Conservation (phyloP, 2,113 vertebrate species). For the Bubo blakistoni region DNA sequence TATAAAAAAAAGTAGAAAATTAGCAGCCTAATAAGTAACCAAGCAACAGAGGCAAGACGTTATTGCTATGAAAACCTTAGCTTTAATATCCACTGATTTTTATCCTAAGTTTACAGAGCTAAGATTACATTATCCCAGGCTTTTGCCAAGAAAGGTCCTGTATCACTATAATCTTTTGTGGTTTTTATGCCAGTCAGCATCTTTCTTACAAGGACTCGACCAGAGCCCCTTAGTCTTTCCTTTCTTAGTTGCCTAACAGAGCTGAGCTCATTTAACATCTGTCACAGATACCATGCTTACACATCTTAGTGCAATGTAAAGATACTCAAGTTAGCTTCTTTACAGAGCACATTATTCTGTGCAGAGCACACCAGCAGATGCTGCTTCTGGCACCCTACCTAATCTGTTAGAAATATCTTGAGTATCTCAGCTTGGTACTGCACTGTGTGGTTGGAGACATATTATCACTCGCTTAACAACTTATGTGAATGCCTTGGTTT, state of each 20-base stretch:
- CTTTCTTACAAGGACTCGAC: not conserved
- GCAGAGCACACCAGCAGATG: not conserved
- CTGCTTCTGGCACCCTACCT: not conserved
- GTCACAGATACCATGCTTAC: not conserved
- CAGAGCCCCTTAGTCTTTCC: not conserved
- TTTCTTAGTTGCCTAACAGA: not conserved
- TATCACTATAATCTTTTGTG: not conserved
- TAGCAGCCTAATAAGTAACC: not conserved
- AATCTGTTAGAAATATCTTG: not conserved
- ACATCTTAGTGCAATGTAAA: not conserved
- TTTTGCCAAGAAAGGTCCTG: not conserved
- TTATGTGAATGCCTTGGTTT: not conserved
- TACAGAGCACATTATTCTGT: not conserved
- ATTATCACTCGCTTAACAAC: not conserved
- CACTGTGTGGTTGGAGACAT: not conserved
- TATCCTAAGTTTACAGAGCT: not conserved
- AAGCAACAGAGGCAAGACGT: conserved; percentile 8
- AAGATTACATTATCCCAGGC: not conserved
- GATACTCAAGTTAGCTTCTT: not conserved
- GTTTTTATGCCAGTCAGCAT: not conserved
- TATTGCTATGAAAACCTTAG: not conserved
- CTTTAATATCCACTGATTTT: not conserved
- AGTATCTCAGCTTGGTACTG: not conserved
- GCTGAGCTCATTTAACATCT: conserved; percentile 26
- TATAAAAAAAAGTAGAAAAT: not conserved